Evolutionary conservation across 2,113 vertebrate genomes (phyloP).

Genomic region (Cnemophilus loriae): DNA sequence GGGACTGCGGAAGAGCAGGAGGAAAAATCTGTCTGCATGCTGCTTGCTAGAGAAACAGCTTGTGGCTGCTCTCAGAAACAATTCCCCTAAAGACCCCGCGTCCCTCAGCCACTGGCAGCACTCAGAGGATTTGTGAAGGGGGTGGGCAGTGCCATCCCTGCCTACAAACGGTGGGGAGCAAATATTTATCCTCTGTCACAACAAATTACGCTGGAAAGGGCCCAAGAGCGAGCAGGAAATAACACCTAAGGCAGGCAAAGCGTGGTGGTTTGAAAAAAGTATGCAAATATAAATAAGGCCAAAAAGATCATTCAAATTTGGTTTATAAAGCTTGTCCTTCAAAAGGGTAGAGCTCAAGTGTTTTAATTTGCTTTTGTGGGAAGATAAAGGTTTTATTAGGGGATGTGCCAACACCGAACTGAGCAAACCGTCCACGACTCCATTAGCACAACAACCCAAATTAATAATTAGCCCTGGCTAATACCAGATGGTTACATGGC

Average conservation of each 20-base stretch:
- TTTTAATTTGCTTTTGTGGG: neutral
- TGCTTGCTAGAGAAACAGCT: neutral
- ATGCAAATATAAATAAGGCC: neutral
- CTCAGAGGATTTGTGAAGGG: rapidly evolving
- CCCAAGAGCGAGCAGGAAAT: neutral
- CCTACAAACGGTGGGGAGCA: neutral
- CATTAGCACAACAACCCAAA: neutral
- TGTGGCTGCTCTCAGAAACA: neutral
- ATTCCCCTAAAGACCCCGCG: neutral
- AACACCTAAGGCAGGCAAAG: neutral
- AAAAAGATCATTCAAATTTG: neutral
- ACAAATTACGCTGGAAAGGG: neutral
- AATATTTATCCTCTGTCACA: neutral
- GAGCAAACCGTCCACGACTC: neutral
- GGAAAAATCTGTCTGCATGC: neutral
- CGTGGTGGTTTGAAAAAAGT: rapidly evolving
- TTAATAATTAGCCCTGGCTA: neutral
- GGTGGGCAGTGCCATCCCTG: neutral
- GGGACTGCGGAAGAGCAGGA: neutral
- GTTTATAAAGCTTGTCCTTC: neutral
- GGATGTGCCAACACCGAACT: neutral
- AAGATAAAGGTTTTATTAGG: neutral
- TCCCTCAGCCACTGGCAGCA: neutral
- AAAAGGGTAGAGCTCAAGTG: neutral
- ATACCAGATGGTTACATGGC: neutral